These are phyloP conservation scores for Dugesia japonica DNA, from an alignment of 2,888 invertebrate species.

Conservation along the genomic window DNA sequence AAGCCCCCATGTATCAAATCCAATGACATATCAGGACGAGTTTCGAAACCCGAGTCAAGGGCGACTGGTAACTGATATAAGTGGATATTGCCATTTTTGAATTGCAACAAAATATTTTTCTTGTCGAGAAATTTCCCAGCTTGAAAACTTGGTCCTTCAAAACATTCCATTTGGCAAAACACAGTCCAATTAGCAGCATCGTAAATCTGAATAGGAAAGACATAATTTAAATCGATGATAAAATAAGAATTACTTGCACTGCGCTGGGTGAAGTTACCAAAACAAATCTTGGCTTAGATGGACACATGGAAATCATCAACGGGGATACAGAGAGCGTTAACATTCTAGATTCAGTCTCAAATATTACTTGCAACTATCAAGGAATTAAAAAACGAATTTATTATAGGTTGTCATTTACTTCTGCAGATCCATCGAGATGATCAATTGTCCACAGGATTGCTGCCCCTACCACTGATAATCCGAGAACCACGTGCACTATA, in stretches of 20 bases:
- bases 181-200: neutral
- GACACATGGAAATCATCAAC: neutral
- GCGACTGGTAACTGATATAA: too few relatives aligned
- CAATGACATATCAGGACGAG: too few relatives aligned
- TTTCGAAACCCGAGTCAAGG: too few relatives aligned
- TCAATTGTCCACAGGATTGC: neutral
- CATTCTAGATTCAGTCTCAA: neutral
- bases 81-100: too few relatives aligned
- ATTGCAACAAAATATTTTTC: too few relatives aligned
- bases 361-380: neutral
- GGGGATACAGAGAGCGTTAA: neutral
- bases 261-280: neutral
- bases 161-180: neutral
- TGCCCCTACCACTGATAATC: neutral
- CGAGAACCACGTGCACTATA: neutral
- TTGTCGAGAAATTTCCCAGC: neutral
- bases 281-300: neutral
- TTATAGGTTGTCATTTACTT: neutral
- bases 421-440: neutral
- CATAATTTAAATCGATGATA: too few relatives aligned
- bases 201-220: neutral
- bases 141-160: neutral
- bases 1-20: too few relatives aligned
- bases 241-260: too few relatives aligned
- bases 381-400: neutral